Conservation (phyloP, 2,797 vertebrate species). For the Periophthalmus magnuspinnatus region DNA sequence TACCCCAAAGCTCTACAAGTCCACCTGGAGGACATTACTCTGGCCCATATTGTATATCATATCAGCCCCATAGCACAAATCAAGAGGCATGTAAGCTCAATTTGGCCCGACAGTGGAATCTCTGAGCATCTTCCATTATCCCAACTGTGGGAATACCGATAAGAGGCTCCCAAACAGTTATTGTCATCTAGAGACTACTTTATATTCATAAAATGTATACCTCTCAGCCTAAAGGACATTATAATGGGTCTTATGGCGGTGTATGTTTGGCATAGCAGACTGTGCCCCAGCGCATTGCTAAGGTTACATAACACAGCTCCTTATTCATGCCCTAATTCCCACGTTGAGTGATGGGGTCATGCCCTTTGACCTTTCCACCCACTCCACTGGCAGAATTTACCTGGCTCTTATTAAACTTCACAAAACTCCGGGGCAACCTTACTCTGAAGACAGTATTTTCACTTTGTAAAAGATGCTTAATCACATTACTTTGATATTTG, state of each 20-base stretch:
- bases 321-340: slow-evolving; percentile 38
- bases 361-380: slow-evolving; percentile 27
- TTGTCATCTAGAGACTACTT: background rate
- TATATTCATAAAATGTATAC: background rate
- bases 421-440: slow-evolving; percentile 21
- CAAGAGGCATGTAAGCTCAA: slow-evolving; percentile 15
- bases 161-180: slow-evolving; percentile 12
- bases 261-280: slow-evolving; percentile 32
- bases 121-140: slow-evolving; percentile 10
- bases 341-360: slow-evolving; percentile 36
- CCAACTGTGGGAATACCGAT: slow-evolving; percentile 7
- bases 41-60: background rate
- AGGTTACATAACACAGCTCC: slow-evolving; percentile 41
- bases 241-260: background rate
- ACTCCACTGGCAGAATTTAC: slow-evolving; percentile 23
- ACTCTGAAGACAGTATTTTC: slow-evolving; percentile 8
- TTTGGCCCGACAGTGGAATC: slow-evolving; percentile 11
- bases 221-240: background rate
- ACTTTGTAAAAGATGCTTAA: background rate
- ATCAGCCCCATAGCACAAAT: slow-evolving; percentile 18
- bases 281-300: slow-evolving; percentile 20
- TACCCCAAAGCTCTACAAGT: slow-evolving; percentile 22
- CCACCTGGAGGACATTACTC: slow-evolving; percentile 29
- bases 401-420: slow-evolving; percentile 36
- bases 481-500: background rate